phyloP scores from a whole-genome alignment of 2,888 invertebrate species.

The Fragum fragum region DNA sequence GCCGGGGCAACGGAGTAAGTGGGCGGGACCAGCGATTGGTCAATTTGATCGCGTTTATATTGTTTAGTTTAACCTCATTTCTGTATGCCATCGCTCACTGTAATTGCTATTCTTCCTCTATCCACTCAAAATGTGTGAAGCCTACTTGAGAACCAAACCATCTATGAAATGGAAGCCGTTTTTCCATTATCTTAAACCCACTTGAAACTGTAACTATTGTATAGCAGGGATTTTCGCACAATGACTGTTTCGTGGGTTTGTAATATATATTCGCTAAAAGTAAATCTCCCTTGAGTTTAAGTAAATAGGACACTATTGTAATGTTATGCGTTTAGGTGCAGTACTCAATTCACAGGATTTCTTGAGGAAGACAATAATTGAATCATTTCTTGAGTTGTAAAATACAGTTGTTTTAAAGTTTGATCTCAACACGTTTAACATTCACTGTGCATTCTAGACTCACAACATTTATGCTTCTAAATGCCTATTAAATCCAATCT shows the following conservation, averaged over 20 bases:
- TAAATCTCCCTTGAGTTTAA: background rate
- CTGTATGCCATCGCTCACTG: background rate
- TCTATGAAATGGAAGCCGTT: conserved; percentile 16
- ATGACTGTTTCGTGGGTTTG: background rate
- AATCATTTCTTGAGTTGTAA: background rate
- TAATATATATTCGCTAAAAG: conserved; percentile 4
- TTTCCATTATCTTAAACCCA: conserved; percentile 4
- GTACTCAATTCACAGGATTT: background rate
- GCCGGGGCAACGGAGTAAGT: no score
- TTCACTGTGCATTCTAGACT: no score
- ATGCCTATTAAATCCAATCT: no score
- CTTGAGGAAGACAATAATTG: background rate
- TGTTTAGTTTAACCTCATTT: background rate
- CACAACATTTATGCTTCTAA: no score
- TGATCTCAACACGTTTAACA: no score
- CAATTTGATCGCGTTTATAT: no score
- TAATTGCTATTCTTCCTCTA: conserved; percentile 11
- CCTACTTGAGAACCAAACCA: background rate
- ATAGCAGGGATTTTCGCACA: background rate
- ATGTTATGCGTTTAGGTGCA: conserved; percentile 11
- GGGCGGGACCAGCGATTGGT: no score
- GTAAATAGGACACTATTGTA: background rate
- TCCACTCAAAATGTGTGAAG: conserved; percentile 9
- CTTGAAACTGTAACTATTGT: conserved; percentile 16
- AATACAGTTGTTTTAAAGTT: no score